These are phyloP conservation scores for Scolopax mira DNA, from an alignment of 2,113 vertebrate species.

Conservation along the genomic window DNA sequence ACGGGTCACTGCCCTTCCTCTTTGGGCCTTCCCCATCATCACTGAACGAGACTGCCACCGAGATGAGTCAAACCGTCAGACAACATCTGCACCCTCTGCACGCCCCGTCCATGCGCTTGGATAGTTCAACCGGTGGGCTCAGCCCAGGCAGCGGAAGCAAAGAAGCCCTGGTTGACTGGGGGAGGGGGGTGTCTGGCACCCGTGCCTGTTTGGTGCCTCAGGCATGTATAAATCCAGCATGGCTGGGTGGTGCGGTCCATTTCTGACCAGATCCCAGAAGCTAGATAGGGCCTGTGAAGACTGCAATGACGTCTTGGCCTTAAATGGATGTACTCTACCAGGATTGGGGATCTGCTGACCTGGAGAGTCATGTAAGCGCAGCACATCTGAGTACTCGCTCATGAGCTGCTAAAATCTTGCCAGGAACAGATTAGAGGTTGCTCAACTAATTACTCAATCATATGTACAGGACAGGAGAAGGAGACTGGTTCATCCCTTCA, in stretches of 20 bases:
- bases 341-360: not conserved
- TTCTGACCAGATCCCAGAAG: not conserved
- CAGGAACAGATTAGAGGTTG: not conserved
- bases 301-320: not conserved
- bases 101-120: constrained; percentile 6
- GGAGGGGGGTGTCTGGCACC: not conserved
- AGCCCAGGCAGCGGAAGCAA: constrained; percentile 4
- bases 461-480: not conserved
- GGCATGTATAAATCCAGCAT: fast-evolving
- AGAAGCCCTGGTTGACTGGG: not conserved
- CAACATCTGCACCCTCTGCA: constrained; percentile 15
- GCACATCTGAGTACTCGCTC: not conserved
- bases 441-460: not conserved
- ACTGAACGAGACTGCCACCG: constrained; percentile 25
- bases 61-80: constrained; percentile 67
- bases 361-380: not conserved
- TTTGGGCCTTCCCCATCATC: constrained; percentile 57
- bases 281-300: not conserved
- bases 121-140: constrained; percentile 14
- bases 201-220: not conserved
- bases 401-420: not conserved
- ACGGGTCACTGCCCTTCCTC: constrained; percentile 68
- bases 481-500: not conserved
- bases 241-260: not conserved
- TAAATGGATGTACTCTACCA: not conserved